phyloP scores from a whole-genome alignment of 2,113 vertebrate genomes.

The Solea solea region DNA sequence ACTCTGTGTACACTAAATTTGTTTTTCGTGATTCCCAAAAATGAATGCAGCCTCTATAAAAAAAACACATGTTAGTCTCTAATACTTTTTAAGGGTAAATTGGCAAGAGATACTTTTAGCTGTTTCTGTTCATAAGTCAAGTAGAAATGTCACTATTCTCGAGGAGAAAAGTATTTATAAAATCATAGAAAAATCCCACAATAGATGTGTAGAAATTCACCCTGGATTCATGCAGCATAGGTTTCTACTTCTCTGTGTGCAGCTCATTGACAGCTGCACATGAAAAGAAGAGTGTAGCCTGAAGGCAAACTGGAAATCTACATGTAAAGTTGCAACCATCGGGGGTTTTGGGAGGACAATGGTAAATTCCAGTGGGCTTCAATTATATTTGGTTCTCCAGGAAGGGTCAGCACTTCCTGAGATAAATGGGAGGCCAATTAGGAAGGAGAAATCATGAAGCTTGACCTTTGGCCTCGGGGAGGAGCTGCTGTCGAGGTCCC shows the following conservation, averaged over 20 bases:
- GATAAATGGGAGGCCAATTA: constrained; percentile 44
- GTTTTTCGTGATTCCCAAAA: too few relatives aligned
- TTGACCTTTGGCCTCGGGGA: constrained; percentile 36
- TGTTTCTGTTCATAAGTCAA: too few relatives aligned
- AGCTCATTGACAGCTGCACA: constrained; percentile 20
- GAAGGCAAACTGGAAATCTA: constrained; percentile 23
- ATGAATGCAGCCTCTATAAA: too few relatives aligned
- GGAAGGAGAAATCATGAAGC: constrained; percentile 5
- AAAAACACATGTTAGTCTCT: too few relatives aligned
- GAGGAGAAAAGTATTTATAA: too few relatives aligned
- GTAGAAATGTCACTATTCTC: too few relatives aligned
- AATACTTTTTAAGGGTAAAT: too few relatives aligned
- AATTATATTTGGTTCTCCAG: constrained; percentile 37
- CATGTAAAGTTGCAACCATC: constrained; percentile 29
- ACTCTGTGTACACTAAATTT: too few relatives aligned
- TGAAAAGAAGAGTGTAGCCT: constrained; percentile 1
- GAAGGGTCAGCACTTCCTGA: constrained; percentile 12
- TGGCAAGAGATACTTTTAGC: too few relatives aligned
- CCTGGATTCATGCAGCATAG: too few relatives aligned
- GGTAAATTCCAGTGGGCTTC: constrained; percentile 25
- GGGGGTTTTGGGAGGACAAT: background rate
- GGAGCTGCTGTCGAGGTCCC: background rate
- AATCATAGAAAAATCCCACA: too few relatives aligned
- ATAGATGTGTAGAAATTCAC: too few relatives aligned
- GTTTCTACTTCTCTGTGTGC: background rate